Evolutionary conservation across 2,797 vertebrate genomes (phyloP), one percentile per base, ranked within the genome.

Genomic region (Protonibea diacanthus): DNA sequence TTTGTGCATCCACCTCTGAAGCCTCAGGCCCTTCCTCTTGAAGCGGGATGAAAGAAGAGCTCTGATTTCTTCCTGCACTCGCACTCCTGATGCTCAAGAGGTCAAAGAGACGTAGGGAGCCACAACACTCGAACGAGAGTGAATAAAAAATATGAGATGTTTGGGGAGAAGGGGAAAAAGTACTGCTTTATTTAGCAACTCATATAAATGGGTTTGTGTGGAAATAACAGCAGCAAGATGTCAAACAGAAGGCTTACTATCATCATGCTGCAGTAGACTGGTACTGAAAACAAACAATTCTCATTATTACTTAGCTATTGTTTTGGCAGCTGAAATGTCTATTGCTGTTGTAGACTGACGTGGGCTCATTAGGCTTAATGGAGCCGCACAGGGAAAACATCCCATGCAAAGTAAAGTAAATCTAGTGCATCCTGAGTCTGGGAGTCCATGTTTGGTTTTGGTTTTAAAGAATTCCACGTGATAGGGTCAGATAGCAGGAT

Each of bases 291-390:
- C 75, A 84, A 82, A 71, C 57, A 57, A 4, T 17, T 66, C 27
- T 70, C 48, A 20, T 81, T 85, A 45, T 74, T 74, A 66, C 48
- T 56, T 40, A 4, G 71, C 51, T 56, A 20, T 76, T 89, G 78
- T 86, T 83, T 80, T 81, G 68, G 78, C 76, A 86, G 84, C 82
- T 91, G 79, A 85, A 74, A 77, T 20, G 68, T 70, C 56, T 40
- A 6, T 76, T 23, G 55, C 58, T 60, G 42, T 42, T 42, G 62
- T 20, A 40, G 58, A 76, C 53, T 76, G 80, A 76, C 65, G 6
- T 20, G 40, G 82, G 45, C 82, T 91, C 83, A 86, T 92, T 87
- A 85, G 77, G 66, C 71, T 77, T 90, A 90, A 91, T 91, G 86
- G 85, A 85, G 85, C 81, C 12, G 3, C 13, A 0, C 69, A 62